phyloP scores from a whole-genome alignment of 2,113 vertebrate genomes.

The Chunga burmeisteri region DNA sequence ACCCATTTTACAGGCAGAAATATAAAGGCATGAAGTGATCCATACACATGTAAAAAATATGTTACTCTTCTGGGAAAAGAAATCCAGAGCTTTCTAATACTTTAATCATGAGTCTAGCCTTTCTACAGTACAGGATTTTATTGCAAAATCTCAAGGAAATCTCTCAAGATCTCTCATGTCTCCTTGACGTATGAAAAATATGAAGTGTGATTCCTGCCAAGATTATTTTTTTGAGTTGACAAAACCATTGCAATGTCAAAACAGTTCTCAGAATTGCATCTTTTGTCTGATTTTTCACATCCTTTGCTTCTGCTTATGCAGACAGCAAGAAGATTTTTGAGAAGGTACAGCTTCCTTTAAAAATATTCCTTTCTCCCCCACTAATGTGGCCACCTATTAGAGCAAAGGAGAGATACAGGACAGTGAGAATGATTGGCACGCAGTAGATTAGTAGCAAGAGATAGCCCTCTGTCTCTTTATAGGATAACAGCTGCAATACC shows the following conservation, averaged over 20 bases:
- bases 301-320: neutral
- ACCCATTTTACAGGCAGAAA: neutral
- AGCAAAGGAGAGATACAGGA: neutral
- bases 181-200: neutral
- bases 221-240: neutral
- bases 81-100: neutral
- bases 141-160: neutral
- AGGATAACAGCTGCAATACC: constrained; percentile 53
- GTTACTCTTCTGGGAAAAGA: neutral
- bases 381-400: neutral
- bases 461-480: neutral
- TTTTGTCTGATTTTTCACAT: constrained; percentile 1
- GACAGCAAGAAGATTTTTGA: neutral
- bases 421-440: neutral
- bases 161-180: neutral
- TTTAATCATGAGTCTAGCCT: neutral
- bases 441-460: neutral
- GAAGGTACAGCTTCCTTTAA: neutral
- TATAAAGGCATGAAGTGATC: neutral
- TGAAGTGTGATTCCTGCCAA: neutral
- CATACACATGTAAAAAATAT: neutral
- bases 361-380: neutral
- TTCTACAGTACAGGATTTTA: neutral
- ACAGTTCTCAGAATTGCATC: neutral
- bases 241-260: neutral